Evolutionary conservation across 2,797 vertebrate genomes (phyloP), one percentile per base, ranked within the genome.

Genomic region (Pristis pectinata): DNA sequence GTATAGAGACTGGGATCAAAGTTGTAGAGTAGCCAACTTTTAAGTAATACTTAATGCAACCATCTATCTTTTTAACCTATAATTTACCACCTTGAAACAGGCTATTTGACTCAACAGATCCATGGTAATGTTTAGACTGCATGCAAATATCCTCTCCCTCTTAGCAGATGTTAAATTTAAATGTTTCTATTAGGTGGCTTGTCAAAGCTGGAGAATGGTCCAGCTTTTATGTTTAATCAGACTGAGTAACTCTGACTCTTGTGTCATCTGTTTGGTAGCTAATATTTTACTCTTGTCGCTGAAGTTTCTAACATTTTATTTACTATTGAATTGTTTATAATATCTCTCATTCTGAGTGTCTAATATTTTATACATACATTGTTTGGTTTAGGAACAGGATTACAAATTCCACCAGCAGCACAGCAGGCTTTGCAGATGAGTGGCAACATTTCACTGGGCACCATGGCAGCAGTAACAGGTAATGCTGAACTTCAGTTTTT

Each of bases 341-440:
- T 67, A 17, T 37, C 2, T 9, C 13, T 0, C 9, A 13, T 6
- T 56, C 85, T 56, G 19, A 11, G 15, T 19, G 56, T 67, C 30
- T 41, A 67, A 4, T 91, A 37, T 93, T 34, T 74, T 27, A 30
- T 56, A 1, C n/a, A 8, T 94, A 9, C 70, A 41, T 67, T 53
- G 34, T 87, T 79, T 94, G 94, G 8, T 96, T 22, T 95, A 99
- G 99, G 99, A 95, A 98, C 99, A 9, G 99, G 99, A 80, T 96
- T 99, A 67, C 98, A 99, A 96, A 99, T 99, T 89, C 98, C 99
- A 37, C 98, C 98, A 1, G 98, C 98, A 53, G 99, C 99, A 72
- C 98, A 99, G 95, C 99, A 99, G 95, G 99, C 99, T 82, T 97
- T 99, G 92, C 99, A 99, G 96, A 99, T 99, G 99, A 99, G 98